Evolutionary conservation across 92 coral and sea anemone genomes (phyloP), one percentile per base, ranked within the genome.

Genomic region (Palythoa caribaeorum): DNA sequence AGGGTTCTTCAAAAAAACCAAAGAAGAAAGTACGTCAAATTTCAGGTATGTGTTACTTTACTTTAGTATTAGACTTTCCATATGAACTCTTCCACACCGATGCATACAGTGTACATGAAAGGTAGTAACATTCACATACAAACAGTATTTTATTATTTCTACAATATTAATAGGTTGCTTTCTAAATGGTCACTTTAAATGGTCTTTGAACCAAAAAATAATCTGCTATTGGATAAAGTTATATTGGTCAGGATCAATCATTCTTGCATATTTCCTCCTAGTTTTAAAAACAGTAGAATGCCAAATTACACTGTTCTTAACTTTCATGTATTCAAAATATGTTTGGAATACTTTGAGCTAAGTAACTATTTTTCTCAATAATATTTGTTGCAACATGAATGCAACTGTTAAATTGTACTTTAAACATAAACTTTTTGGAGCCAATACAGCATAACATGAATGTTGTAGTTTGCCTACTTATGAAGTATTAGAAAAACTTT

Each of bases 41-140:
- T 73, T 73, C 77, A 73, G 40, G 17, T 35, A 73, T 73, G 78
- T 57, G 39, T 73, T 60, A 73, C 78, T 73, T 73, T 73, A 73
- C 40, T 68, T 68, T 69, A 21, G 40, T 28, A 69, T 9, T 14
- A 35, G 73, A 69, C 13, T 36, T 69, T 69, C 20, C 68, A 19
- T 4, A 60, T 60, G 68, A 60, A 60, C 68, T 60, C n/a, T 60
- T 60, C 68, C 68, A 60, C 68, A 60, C 68, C 68, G 68, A 60
- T 60, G 21, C 68, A 60, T 60, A 60, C 68, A 60, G 68, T 60
- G 68, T 60, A 60, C 68, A 60, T 60, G 68, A 60, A 20, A 60
- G 68, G 68, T 60, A 15, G 15, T 60, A 60, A 60, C 68, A 60
- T 60, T 60, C 68, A 60, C 68, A 60, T 60, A 60, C 68, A 60